phyloP scores from a whole-genome alignment of 2,888 invertebrate species.

The Baccha elongata region DNA sequence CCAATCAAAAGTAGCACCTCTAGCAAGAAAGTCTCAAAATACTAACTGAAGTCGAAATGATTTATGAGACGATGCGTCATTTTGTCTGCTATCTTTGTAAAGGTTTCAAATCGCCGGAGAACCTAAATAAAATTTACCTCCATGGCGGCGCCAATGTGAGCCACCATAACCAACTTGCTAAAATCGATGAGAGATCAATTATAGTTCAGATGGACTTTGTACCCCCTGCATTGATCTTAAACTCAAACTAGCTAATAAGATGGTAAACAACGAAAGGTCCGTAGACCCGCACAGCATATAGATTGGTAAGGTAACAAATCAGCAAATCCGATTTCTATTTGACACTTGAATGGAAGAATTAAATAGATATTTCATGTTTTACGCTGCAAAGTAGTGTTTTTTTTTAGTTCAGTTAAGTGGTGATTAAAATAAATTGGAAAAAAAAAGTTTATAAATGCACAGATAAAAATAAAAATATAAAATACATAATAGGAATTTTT shows the following conservation, averaged over 20 bases:
- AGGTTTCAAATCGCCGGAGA: constrained; percentile 40
- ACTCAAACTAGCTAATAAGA: not conserved
- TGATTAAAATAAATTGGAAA: not conserved
- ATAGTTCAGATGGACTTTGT: constrained; percentile 44
- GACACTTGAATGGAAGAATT: constrained; percentile 56
- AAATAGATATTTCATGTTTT: constrained; percentile 32
- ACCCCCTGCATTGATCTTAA: not conserved
- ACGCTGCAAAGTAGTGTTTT: not conserved
- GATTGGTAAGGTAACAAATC: constrained; percentile 44
- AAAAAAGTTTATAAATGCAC: no score
- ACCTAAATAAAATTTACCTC: constrained; percentile 15
- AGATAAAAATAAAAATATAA: no score
- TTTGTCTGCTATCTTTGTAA: constrained; percentile 20
- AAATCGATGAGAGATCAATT: constrained; percentile 16
- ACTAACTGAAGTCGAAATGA: constrained; percentile 22
- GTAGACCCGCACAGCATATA: constrained; percentile 13
- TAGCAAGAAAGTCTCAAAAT: constrained; percentile 22
- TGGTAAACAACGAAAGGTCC: not conserved
- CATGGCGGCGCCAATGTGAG: constrained; percentile 51
- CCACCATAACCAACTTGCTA: not conserved
- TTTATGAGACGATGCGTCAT: constrained; percentile 46
- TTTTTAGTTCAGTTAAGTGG: constrained; percentile 11
- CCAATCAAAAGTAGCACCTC: constrained; percentile 31
- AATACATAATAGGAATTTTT: no score
- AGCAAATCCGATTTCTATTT: constrained; percentile 57